phyloP scores from a whole-genome alignment of 2,113 vertebrate species.

The Nothoprocta pentlandii region DNA sequence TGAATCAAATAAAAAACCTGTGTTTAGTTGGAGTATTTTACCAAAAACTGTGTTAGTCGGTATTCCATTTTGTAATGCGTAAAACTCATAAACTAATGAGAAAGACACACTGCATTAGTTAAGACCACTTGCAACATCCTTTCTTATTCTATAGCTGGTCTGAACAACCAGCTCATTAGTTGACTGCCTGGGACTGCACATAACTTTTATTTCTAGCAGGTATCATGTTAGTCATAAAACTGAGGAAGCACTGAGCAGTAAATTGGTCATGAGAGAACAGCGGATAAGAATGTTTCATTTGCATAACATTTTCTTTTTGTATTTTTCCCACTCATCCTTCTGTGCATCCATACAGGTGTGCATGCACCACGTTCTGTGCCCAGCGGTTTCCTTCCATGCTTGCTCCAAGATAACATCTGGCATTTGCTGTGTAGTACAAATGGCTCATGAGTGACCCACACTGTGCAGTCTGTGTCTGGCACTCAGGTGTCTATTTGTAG shows the following conservation, averaged over 20 bases:
- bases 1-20: neutral
- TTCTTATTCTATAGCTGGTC: neutral
- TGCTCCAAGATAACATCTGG: constrained; percentile 36
- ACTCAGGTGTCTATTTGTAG: constrained; percentile 38
- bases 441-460: constrained; percentile 14
- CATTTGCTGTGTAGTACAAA: constrained; percentile 29
- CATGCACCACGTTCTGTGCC: neutral
- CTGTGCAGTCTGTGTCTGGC: neutral
- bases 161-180: constrained; percentile 11
- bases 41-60: neutral
- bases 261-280: neutral
- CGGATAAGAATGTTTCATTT: neutral
- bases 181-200: neutral
- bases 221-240: neutral
- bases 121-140: neutral
- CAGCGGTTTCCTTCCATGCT: neutral
- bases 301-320: neutral
- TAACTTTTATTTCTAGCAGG: constrained; percentile 3
- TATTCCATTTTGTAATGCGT: neutral
- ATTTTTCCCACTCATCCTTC: neutral
- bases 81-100: neutral
- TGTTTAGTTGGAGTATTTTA: constrained; percentile 5
- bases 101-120: neutral
- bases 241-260: neutral
- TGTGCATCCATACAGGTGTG: neutral